Evolutionary conservation across 2,888 invertebrate species (phyloP), one percentile per base, ranked within the genome.

Genomic region (Aethes cnicana): DNA sequence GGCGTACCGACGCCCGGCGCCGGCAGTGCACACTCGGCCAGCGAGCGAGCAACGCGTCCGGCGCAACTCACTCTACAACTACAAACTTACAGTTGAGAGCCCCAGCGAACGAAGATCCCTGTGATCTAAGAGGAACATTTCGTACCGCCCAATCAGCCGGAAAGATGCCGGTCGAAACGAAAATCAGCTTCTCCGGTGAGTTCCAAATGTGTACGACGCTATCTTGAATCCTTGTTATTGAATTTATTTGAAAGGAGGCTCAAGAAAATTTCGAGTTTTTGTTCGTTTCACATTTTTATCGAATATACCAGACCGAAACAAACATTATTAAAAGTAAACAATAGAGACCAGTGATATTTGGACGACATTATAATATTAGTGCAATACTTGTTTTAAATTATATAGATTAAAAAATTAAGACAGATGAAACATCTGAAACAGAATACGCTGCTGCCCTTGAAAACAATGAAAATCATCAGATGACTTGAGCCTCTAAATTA

Each of bases 181-280:
- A 71, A 83, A 88, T 88, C 60, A 87, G 88, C 77, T 89, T 88
- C 70, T 88, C 88, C 62, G 89, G 89, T 89, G 62, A 87, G 89
- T 85, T 47, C 58, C 30, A 56, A 52, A 49, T 57, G 50, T 43
- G 28, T 47, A 9, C 23, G 43, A 14, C 14, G 39, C 20, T n/a
- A 17, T 14, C 9, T 21, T 30, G 11, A 8, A n/a, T n/a, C n/a
- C n/a, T n/a, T n/a, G n/a, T n/a, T n/a, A n/a, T n/a, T n/a, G n/a
- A n/a, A n/a, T n/a, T n/a, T n/a, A n/a, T n/a, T n/a, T n/a, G n/a
- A n/a, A n/a, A n/a, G n/a, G n/a, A n/a, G n/a, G 26, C 6, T 23
- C 12, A 23, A n/a, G 6, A 25, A 33, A 41, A 9, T 41, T 33
- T 33, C 3, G 4, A 48, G 17, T 20, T 33, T 47, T 18, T n/a